Evolutionary conservation across 2,888 invertebrate species (phyloP), one percentile per base, ranked within the genome.

Genomic region (Ariolimax columbianus): DNA sequence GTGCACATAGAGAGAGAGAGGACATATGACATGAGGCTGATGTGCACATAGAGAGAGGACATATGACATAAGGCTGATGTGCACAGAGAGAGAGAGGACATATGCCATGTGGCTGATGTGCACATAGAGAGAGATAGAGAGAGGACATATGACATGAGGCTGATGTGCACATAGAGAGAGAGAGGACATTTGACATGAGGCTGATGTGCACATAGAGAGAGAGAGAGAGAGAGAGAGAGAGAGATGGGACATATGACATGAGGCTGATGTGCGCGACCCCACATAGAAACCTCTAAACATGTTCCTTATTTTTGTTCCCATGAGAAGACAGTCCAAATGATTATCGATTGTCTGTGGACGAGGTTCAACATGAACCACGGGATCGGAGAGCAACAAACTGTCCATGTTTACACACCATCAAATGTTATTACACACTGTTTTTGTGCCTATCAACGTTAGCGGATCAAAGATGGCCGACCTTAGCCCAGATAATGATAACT

Each of bases 391-490:
- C 47, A 47, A 43, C 43, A 19, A 30, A n/a, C 43, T 43, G 36
- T 30, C 43, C 23, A 30, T 73, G 30, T 73, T 73, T 73, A 47
- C 30, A 73, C 43, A n/a, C n/a, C 9, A 47, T 11, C 43, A 73
- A 73, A 73, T 43, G 43, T 30, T 47, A 73, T 73, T 73, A 73
- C n/a, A 36, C 17, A n/a, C n/a, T 30, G 73, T 47, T 47, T 23
- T 47, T n/a, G n/a, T n/a, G n/a, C n/a, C n/a, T 47, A 43, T 40
- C 73, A 73, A 43, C 73, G 19, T 11, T n/a, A 43, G n/a, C 0
- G 30, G 33, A 19, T 14, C 36, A 19, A 38, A 66, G 30, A 66
- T 66, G 30, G n/a, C 30, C 66, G 66, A 66, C 30, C n/a, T 2
- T 30, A 66, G 30, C 26, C 66, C 7, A n/a, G 30, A n/a, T n/a